These are phyloP conservation scores for Amiota mariae DNA, from an alignment of 2,888 invertebrate genomes.

Conservation along the genomic window DNA sequence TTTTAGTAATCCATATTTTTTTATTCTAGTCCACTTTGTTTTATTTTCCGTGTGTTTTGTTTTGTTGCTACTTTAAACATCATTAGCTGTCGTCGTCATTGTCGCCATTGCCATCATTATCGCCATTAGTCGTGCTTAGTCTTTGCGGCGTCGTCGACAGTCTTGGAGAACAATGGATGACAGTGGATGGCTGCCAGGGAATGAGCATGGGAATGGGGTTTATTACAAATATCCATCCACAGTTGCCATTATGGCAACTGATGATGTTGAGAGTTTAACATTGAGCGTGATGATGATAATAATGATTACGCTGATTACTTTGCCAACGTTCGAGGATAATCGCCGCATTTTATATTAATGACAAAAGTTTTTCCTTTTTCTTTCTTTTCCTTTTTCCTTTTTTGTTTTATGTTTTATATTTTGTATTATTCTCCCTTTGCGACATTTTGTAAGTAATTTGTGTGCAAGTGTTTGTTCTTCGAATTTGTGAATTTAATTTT, in stretches of 20 bases:
- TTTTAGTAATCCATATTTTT: background rate
- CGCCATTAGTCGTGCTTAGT: background rate
- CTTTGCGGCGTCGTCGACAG: background rate
- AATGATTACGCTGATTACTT: conserved; percentile 39
- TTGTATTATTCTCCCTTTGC: no score
- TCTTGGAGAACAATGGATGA: background rate
- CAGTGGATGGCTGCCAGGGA: background rate
- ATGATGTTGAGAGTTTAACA: conserved; percentile 22
- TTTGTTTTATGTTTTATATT: no score
- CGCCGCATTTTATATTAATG: conserved; percentile 60
- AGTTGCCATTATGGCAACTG: conserved; percentile 3
- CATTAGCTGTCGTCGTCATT: conserved; percentile 3
- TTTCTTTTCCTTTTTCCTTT: no score
- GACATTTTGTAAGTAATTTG: no score
- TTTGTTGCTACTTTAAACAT: background rate
- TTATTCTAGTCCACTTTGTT: background rate
- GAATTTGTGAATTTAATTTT: conserved; percentile 40
- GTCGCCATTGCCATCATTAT: background rate
- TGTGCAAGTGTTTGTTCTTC: background rate
- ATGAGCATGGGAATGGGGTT: background rate
- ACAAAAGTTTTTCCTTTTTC: conserved; percentile 41
- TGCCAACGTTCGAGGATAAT: conserved; percentile 50
- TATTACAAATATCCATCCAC: conserved; percentile 31
- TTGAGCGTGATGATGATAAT: conserved; percentile 23
- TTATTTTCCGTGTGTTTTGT: background rate